Conservation (phyloP, 2,888 invertebrate species). For the Gastrophysa polygoni region DNA sequence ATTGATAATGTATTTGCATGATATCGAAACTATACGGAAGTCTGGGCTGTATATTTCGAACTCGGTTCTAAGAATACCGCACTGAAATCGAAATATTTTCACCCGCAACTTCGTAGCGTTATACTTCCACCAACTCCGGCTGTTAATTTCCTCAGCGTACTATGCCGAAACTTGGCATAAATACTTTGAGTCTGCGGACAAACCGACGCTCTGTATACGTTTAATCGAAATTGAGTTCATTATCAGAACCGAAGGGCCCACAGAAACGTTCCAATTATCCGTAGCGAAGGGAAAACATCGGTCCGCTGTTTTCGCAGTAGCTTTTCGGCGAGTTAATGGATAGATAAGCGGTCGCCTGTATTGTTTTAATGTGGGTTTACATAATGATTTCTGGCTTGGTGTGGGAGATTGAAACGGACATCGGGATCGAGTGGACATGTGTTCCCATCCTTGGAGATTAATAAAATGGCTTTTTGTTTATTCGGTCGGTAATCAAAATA, state of each 20-base stretch:
- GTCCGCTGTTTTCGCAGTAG: conserved; percentile 18
- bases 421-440: neutral
- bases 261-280: conserved; percentile 31
- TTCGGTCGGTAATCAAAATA: too few relatives aligned
- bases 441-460: too few relatives aligned
- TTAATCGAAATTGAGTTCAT: conserved; percentile 48
- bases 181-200: conserved; percentile 33
- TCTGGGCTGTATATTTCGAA: too few relatives aligned
- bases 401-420: neutral
- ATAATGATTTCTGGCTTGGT: neutral
- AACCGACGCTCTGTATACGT: conserved; percentile 40
- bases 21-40: too few relatives aligned
- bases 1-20: too few relatives aligned
- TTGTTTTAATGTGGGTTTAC: neutral
- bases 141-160: neutral
- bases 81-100: too few relatives aligned
- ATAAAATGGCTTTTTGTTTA: too few relatives aligned
- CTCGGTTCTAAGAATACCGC: too few relatives aligned
- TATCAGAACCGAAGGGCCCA: conserved; percentile 40
- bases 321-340: neutral
- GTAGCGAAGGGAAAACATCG: conserved; percentile 40
- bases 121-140: too few relatives aligned
- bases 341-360: neutral
- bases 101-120: too few relatives aligned
- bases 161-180: neutral